Evolutionary conservation across 2,113 vertebrate genomes (phyloP), one percentile per base, ranked within the genome.

Genomic region (Paraplagusia blochii): DNA sequence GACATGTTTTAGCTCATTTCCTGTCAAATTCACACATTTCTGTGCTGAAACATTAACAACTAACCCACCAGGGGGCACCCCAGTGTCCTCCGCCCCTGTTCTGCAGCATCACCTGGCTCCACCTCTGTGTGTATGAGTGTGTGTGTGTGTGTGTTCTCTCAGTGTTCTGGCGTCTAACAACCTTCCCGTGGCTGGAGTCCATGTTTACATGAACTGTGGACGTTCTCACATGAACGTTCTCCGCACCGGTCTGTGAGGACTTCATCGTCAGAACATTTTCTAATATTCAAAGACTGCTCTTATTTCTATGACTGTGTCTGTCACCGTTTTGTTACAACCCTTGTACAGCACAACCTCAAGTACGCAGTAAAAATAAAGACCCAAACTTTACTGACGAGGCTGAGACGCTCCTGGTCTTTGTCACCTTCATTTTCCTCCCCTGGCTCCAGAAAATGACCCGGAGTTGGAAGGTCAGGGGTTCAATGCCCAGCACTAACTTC

Each of bases 281-380:
- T 54, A 71, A 58, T 44, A 51, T 16, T 12, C 22, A 61, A 74
- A 38, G 7, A 22, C 61, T 74, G 18, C 44, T 65, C 33, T 68
- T 49, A 62, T 50, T 56, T 79, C 33, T 61, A 56, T 46, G 53
- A 11, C 59, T 66, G 44, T 76, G 54, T 79, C 63, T 68, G 47
- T 74, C 67, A 69, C 29, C 45, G 38, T 74, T 81, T 78, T 80
- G 72, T 76, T 74, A 77, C 66, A 61, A 77, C 45, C 55, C 74
- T 67, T 85, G 76, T 80, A 79, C 82, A 81, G 84, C 66, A 82
- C 81, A 80, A 77, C 63, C 70, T 67, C 72, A 71, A 67, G 51
- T 63, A 69, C 70, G 76, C 70, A 65, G 80, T 62, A 4, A 40
- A 76, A 82, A 84, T 69, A 82, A 86, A 81, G 62, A 46, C 69